A percentile compares a stretch with the other conserved stretches of the same genome.
Conservation (phyloP, 2,888 invertebrate species). For the Emmelina monodactyla region DNA sequence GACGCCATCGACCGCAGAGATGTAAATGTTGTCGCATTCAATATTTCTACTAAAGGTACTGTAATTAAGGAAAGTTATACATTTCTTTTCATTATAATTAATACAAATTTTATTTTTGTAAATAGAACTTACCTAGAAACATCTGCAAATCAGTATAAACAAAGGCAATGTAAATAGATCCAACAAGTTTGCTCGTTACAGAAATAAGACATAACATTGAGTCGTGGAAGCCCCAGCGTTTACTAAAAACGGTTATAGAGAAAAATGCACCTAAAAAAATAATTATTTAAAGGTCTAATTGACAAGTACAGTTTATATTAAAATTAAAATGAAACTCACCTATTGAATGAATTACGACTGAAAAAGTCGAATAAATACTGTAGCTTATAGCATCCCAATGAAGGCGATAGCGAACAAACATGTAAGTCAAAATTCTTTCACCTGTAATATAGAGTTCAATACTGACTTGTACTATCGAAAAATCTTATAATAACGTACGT, state of each 20-base stretch:
- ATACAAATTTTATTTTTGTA: background rate
- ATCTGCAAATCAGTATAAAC: constrained; percentile 45
- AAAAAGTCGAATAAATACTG: constrained; percentile 19
- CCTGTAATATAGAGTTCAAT: constrained; percentile 11
- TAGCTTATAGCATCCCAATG: constrained; percentile 23
- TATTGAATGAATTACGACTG: constrained; percentile 18
- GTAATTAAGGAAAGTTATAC: constrained; percentile 19
- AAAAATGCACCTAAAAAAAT: constrained; percentile 55
- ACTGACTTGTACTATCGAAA: too few species aligned
- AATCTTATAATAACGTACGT: too few species aligned
- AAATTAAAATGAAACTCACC: constrained; percentile 15
- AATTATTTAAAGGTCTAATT: too few species aligned
- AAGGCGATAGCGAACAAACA: constrained; percentile 20
- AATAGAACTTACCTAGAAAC: constrained; percentile 39
- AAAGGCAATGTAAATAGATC: constrained; percentile 35
- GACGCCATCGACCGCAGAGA: constrained; percentile 54
- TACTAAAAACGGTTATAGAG: constrained; percentile 52
- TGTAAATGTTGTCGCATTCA: constrained; percentile 55
- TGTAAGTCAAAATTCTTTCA: constrained; percentile 5
- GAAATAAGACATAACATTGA: constrained; percentile 50
- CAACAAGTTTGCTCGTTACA: constrained; percentile 39
- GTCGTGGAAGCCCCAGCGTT: constrained; percentile 50
- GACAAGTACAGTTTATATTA: too few species aligned
- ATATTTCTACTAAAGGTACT: constrained; percentile 51
- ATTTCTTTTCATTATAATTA: background rate